Evolutionary conservation across 2,113 vertebrate species (phyloP), one percentile per base, ranked within the genome.

Genomic region (Gymnocephalus cernua): DNA sequence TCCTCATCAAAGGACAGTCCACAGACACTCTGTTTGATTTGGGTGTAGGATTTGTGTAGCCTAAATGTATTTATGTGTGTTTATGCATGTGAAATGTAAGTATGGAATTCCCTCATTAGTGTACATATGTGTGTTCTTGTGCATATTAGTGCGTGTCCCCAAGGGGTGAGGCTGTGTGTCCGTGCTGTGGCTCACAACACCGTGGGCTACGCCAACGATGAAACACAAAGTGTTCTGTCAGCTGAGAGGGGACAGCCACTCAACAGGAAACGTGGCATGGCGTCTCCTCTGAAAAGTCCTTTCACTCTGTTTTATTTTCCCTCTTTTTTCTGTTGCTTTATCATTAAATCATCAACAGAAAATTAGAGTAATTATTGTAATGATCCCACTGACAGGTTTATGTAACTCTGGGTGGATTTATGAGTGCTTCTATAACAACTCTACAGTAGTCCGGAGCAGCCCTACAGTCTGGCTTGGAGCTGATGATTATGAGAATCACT

Each of bases 341-440:
- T 90, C 84, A 88, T 91, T 88, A 91, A 93, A 91, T 94, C 89
- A 88, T 93, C 90, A 91, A 91, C 89, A 92, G 77, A 92, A 92
- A 92, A 93, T 94, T 91, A 89, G 92, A 85, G 86, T 88, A 92
- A 95, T 94, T 93, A 94, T 90, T 78, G 81, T 90, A 92, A 94
- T 90, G 85, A 91, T 90, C 83, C 62, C 83, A 85, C 78, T 90
- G 89, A 93, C 91, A 93, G 89, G 74, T 93, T 94, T 86, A 93
- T 90, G 79, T 69, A 90, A 89, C 82, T 90, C 76, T 72, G 77
- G 84, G 80, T 82, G 75, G 77, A 93, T 93, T 93, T 90, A 91
- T 79, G 86, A 86, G 70, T 48, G 85, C 78, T 86, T 92, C 88
- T 84, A 80, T 80, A 91, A 89, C 80, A 84, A 85, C 72, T 79